Evolutionary conservation across 2,797 vertebrate species (phyloP).

Genomic region (Pogonophryne albipinna): DNA sequence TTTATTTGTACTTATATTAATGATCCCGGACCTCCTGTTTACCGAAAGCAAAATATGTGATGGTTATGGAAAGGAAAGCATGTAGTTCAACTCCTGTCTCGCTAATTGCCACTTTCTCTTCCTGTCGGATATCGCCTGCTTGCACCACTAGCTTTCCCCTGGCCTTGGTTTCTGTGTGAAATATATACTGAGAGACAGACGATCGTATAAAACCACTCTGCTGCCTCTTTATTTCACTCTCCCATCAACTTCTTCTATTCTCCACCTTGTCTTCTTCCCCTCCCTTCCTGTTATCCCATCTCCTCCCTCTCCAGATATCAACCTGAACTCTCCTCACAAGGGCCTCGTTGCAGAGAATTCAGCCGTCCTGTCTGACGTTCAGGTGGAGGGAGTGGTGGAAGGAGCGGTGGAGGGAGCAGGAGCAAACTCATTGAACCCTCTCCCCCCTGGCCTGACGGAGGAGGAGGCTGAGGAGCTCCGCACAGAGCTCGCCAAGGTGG

Average conservation of each 20-base stretch:
- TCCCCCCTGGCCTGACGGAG: slow-evolving; percentile 88
- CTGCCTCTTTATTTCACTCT: background rate
- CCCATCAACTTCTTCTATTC: background rate
- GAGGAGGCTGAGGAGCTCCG: slow-evolving; percentile 92
- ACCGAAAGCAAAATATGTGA: background rate
- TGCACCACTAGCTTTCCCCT: background rate
- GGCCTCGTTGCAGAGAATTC: slow-evolving; percentile 85
- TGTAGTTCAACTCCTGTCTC: background rate
- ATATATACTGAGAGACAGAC: slow-evolving; percentile 18
- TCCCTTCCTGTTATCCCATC: background rate
- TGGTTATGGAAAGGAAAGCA: background rate
- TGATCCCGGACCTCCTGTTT: background rate
- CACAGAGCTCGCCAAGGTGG: slow-evolving; percentile 90
- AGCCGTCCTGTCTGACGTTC: slow-evolving; percentile 86
- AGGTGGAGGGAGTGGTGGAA: slow-evolving; percentile 86
- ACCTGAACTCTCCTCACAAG: slow-evolving; percentile 98
- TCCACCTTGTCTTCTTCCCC: background rate
- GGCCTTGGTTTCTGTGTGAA: background rate
- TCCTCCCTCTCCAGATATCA: slow-evolving; percentile 88
- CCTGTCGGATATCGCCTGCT: slow-evolving; percentile 34
- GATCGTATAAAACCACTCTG: slow-evolving; percentile 18
- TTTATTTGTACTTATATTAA: background rate
- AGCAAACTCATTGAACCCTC: slow-evolving; percentile 63
- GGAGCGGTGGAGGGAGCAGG: slow-evolving; percentile 63
- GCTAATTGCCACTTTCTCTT: slow-evolving; percentile 46